A percentile compares a stretch with the other conserved stretches of the same genome.
Conservation (phyloP, 37 sponge, comb jelly and placozoan genomes). For the Crambe crambe region DNA sequence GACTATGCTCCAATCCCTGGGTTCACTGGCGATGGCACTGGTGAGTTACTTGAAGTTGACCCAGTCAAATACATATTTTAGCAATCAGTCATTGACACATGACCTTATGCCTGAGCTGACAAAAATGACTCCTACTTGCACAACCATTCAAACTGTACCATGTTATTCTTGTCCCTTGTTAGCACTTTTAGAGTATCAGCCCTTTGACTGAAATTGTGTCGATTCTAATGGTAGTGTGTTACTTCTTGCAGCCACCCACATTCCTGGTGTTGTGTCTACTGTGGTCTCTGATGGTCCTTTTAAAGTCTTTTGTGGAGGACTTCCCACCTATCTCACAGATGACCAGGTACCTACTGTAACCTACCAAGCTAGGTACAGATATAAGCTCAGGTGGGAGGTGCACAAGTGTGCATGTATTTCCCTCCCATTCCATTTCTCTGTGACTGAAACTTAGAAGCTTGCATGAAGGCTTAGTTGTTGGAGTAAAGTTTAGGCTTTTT, state of each 20-base stretch:
- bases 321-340: constrained; percentile 96
- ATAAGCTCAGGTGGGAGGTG: neutral
- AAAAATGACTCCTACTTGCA: too few relatives aligned
- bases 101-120: neutral
- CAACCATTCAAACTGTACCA: too few relatives aligned
- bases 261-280: constrained; percentile 95
- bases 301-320: constrained; percentile 95
- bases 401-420: neutral
- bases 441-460: too few relatives aligned
- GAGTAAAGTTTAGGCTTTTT: too few relatives aligned
- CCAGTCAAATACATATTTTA: too few relatives aligned
- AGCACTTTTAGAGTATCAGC: too few relatives aligned
- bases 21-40: constrained; percentile 41
- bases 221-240: too few relatives aligned
- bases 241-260: constrained; percentile 44
- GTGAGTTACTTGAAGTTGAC: too few relatives aligned
- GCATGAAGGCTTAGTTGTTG: too few relatives aligned
- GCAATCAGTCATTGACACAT: neutral
- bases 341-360: constrained; percentile 79
- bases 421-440: too few relatives aligned
- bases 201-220: too few relatives aligned
- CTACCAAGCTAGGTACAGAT: neutral
- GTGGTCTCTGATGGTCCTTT: constrained; percentile 94
- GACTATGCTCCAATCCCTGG: constrained; percentile 95
- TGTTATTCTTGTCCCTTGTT: neutral